phyloP scores from a whole-genome alignment of 2,888 invertebrate genomes.

The Phragmatobia fuliginosa region DNA sequence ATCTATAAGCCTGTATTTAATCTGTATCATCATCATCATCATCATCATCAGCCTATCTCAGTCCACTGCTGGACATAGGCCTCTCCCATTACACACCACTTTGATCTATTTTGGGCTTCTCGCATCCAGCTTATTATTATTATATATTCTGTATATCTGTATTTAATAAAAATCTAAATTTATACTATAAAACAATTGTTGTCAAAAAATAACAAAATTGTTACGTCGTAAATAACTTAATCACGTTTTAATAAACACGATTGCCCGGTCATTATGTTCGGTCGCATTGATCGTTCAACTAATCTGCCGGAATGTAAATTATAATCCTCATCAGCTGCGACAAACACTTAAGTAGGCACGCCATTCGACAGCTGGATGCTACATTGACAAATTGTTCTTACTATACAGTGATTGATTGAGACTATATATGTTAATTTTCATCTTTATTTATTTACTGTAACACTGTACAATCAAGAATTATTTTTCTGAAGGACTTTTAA shows the following conservation, averaged over 20 bases:
- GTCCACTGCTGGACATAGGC: too few species aligned
- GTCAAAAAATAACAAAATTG: neutral
- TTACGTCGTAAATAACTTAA: neutral
- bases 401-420: conserved; percentile 3
- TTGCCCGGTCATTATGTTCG: neutral
- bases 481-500: too few species aligned
- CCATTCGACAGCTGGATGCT: neutral
- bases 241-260: neutral
- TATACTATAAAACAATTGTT: neutral
- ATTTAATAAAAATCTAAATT: too few species aligned
- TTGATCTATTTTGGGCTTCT: too few species aligned
- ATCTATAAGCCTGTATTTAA: too few species aligned
- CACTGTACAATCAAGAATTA: neutral
- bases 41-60: too few species aligned
- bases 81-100: too few species aligned
- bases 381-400: conserved; percentile 13
- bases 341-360: conserved; percentile 2
- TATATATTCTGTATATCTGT: too few species aligned
- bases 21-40: too few species aligned
- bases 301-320: conserved; percentile 4
- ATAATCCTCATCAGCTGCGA: conserved; percentile 9
- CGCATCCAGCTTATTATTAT: too few species aligned
- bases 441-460: neutral
- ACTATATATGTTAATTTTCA: neutral
- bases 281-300: neutral